Base-by-base conservation (phyloP, 2,888 invertebrate genomes). In the Willowsia nigromaculata region DNA sequence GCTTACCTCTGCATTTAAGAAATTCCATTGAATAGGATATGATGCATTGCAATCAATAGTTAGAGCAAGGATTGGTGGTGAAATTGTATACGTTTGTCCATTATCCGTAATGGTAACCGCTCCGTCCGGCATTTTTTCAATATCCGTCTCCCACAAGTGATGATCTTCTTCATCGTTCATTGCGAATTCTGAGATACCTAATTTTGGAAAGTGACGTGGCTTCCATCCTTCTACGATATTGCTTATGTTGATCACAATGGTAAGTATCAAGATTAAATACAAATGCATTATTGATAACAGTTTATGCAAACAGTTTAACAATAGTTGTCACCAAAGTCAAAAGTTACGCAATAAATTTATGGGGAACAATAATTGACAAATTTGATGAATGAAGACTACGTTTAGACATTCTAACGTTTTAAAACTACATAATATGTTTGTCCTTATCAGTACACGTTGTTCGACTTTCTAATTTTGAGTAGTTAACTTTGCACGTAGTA, bases 31-130 rank as follows among this genome's bases (percentile, higher is more conserved):
- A 47, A 91, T 80, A 0, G 91, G 91, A 59, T 91, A 91, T 1
- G 90, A 89, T 1, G 91, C 90, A 56, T 91, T 91, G 40, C 91
- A 91, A 30, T 91, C 90, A 47, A 91, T 47, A 22, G 84, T 85
- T 18, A 91, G 18, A 15, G 89, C 90, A 5, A 90, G 50, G 40
- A 91, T 62, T 4, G 88, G 88, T 13, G 83, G 68, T 0, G 89
- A 78, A 30, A 91, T 30, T 30, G 86, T 33, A 47, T 85, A 91
- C 40, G 91, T 91, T 53, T 88, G 76, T 15, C 86, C 90, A 59
- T 90, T 74, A 2, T 91, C 91, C 7, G 37, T 62, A 15, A 90
- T 22, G 3, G 76, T 85, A 3, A 91, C 27, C 5, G 81, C 68
- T 22, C 86, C 90, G 0, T 89, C 84, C 5, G 91, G 90, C 25